Evolutionary conservation across 2,797 vertebrate species (phyloP).

Genomic region (Premnoplex brunnescens): DNA sequence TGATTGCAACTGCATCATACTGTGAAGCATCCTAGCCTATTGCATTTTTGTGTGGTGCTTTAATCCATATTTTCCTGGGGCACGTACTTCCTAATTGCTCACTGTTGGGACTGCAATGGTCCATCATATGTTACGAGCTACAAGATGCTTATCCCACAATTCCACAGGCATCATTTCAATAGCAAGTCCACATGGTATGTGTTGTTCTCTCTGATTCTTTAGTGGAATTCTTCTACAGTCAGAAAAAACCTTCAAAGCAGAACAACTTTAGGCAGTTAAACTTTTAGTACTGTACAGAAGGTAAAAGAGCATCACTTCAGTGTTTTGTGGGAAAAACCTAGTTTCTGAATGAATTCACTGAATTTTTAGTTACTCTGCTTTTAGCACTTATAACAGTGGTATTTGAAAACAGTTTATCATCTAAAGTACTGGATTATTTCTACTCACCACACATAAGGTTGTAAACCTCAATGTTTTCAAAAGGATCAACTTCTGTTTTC

Average conservation of each 20-base stretch:
- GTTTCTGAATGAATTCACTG: not conserved
- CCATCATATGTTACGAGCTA: not conserved
- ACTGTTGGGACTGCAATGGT: not conserved
- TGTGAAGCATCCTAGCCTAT: not conserved
- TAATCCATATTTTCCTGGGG: not conserved
- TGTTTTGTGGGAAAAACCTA: not conserved
- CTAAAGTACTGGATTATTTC: not conserved
- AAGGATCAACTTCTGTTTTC: slow-evolving; percentile 82
- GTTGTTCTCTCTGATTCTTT: not conserved
- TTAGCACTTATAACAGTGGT: not conserved
- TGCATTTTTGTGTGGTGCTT: not conserved
- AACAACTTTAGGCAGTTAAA: not conserved
- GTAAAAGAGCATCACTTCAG: not conserved
- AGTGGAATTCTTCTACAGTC: not conserved
- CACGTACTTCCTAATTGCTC: not conserved
- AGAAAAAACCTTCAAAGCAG: not conserved
- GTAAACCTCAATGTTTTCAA: slow-evolving; percentile 98
- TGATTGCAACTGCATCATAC: not conserved
- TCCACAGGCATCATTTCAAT: not conserved
- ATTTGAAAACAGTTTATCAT: not conserved
- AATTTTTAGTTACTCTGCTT: not conserved
- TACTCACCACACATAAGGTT: slow-evolving; percentile 95
- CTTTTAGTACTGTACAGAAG: not conserved
- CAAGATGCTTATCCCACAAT: not conserved
- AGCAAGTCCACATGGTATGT: not conserved